Percentiles rank a stretch among this genome's conserved stretches.
These are phyloP conservation scores for Tragelaphus oryx DNA, from an alignment of 2,797 vertebrate species.

Conservation along the genomic window DNA sequence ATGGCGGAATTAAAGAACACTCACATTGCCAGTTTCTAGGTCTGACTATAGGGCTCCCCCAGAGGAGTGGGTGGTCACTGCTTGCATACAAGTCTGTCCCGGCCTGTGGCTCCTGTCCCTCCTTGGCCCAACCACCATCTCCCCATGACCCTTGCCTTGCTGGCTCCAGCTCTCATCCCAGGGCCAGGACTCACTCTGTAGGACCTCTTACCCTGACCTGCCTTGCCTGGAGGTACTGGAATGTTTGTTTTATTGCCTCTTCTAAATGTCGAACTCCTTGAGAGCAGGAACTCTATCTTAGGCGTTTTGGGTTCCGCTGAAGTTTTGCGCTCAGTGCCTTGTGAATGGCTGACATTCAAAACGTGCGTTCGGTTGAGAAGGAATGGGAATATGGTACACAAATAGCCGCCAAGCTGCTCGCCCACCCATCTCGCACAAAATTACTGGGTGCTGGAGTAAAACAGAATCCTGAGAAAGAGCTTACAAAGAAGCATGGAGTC, in stretches of 20 bases:
- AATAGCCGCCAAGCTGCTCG: neutral
- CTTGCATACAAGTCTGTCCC: fast-evolving
- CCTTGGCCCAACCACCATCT: neutral
- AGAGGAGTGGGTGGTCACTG: neutral
- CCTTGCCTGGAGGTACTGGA: neutral
- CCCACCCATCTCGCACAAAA: neutral
- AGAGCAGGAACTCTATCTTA: neutral
- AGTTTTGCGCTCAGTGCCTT: neutral
- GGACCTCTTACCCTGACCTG: neutral
- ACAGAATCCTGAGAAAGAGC: neutral
- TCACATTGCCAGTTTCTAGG: too few species aligned
- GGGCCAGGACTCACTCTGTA: neutral
- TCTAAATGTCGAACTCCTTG: neutral
- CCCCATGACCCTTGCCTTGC: neutral
- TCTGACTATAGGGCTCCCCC: neutral
- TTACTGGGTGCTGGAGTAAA: neutral
- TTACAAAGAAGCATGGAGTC: neutral
- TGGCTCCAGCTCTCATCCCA: neutral
- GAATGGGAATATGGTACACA: neutral
- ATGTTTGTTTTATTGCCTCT: neutral
- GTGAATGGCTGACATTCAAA: neutral
- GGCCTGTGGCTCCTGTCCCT: neutral
- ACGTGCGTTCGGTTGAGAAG: neutral
- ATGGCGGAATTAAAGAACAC: neutral
- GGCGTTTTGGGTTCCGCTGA: neutral